phyloP scores from a whole-genome alignment of 2,888 invertebrate genomes.

The Pantelozetes paolii region DNA sequence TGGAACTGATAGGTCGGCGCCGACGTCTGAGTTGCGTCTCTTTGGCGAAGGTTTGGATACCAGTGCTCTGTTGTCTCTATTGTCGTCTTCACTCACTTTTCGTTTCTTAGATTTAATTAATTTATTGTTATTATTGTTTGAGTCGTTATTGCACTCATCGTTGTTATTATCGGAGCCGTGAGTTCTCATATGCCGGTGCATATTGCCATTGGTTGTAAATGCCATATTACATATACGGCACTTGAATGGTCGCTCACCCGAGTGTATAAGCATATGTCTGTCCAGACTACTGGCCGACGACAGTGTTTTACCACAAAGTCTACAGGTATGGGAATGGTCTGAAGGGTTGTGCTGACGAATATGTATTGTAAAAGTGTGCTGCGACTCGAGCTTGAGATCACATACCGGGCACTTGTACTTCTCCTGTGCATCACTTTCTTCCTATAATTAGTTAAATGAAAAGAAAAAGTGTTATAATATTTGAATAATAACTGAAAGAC shows the following conservation, averaged over 20 bases:
- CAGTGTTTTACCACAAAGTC: conserved; percentile 65
- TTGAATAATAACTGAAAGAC: background rate
- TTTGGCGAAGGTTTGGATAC: conserved; percentile 30
- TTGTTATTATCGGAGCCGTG: conserved; percentile 55
- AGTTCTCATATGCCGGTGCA: conserved; percentile 75
- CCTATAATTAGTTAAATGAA: background rate
- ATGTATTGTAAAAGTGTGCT: conserved; percentile 66
- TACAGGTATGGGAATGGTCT: conserved; percentile 61
- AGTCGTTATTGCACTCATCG: conserved; percentile 13
- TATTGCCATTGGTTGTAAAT: conserved; percentile 78
- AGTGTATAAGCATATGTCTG: conserved; percentile 72
- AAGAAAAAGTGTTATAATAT: background rate
- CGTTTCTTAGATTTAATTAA: conserved; percentile 30
- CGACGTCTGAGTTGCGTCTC: conserved; percentile 24
- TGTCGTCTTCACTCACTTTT: conserved; percentile 28
- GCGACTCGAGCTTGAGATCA: conserved; percentile 60
- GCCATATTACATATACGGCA: conserved; percentile 73
- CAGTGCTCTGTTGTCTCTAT: conserved; percentile 37
- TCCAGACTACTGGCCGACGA: conserved; percentile 74
- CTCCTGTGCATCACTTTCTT: conserved; percentile 16
- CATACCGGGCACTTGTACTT: conserved; percentile 65
- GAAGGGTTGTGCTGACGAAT: conserved; percentile 57
- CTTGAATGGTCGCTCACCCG: conserved; percentile 73
- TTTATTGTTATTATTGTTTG: conserved; percentile 19
- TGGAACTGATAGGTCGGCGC: conserved; percentile 49